Base-by-base conservation (phyloP, 2,113 vertebrate species). In the Rhadina sibilatrix region DNA sequence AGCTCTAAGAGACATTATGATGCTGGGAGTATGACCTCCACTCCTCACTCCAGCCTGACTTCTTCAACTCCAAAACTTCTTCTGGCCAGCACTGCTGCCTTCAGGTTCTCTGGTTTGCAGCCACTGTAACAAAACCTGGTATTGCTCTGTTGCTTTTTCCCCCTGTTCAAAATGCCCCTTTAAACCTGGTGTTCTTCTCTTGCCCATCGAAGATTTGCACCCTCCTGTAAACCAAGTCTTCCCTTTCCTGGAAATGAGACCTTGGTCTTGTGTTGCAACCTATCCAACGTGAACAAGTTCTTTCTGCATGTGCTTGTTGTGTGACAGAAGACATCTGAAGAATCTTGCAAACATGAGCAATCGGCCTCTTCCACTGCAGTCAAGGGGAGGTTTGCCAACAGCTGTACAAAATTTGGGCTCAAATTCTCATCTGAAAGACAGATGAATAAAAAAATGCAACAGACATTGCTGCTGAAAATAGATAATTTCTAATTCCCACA, bases 371-470 rank as follows among this genome's bases (percentile, higher is more conserved):
- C 75, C 47, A 77, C 50, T 83, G 44, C 57, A 78, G 40, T 81
- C 38, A 46, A 83, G 68, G n/a, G 56, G 79, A 90, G 11, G 35
- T 83, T 91, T 93, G 85, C 60, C 87, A 93, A 74, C 44, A 94
- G 60, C 85, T 90, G 75, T 47, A 66, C 12, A 86, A 78, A 94
- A 95, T 83, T 27, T 68, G 54, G 79, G 87, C 71, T 96, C 27
- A 80, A 88, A 70, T 44, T 37, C 68, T 94, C 90, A 90, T 94
- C 82, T 96, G 87, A 96, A 87, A 88, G 68, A 83, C 87, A 95
- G 70, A 91, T 94, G 92, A 95, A 91, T 92, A 80, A 93, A 95
- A 92, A 95, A 95, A 76, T 82, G n/a, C 60, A 92, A 71, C 15
- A 95, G 54, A 44, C 71, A 88, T 52, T 65, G 47, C 59, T 83